Conservation (phyloP, 1,140 invertebrate genomes). For the Hypsibius dujardini region DNA sequence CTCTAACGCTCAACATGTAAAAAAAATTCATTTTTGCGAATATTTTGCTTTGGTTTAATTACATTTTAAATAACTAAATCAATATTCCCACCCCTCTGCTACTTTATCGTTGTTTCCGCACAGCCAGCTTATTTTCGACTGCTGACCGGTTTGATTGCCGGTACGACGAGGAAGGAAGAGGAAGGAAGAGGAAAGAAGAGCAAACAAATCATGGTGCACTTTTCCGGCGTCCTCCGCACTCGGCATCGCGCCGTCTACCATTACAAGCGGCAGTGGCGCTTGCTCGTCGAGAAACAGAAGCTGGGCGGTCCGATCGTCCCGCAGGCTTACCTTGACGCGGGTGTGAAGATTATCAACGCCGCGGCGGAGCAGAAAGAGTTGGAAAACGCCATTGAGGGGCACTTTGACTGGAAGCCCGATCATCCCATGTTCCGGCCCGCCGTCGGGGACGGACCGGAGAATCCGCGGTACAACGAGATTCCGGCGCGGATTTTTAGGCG, state of each 20-base stretch:
- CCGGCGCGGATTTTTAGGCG: background rate
- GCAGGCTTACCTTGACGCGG: background rate
- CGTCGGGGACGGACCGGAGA: background rate
- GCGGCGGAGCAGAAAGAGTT: background rate
- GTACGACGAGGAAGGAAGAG: too few species aligned
- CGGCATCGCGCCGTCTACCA: background rate
- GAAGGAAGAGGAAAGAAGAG: too few species aligned
- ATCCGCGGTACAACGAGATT: background rate
- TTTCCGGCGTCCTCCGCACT: too few species aligned
- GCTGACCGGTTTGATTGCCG: too few species aligned
- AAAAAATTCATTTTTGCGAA: too few species aligned
- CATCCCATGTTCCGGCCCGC: background rate
- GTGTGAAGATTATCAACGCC: background rate
- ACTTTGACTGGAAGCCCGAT: conserved; percentile 10
- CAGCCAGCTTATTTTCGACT: too few species aligned
- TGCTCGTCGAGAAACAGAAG: background rate
- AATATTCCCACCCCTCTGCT: too few species aligned
- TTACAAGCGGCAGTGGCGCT: background rate
- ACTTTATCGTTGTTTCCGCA: too few species aligned
- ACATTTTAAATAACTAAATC: too few species aligned
- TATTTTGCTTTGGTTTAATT: too few species aligned
- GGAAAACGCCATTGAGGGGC: background rate
- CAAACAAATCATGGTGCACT: too few species aligned
- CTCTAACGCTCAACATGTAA: too few species aligned
- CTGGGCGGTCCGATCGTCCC: background rate